Conservation (phyloP, 2,797 vertebrate genomes). For the Bradypodion pumilum region DNA sequence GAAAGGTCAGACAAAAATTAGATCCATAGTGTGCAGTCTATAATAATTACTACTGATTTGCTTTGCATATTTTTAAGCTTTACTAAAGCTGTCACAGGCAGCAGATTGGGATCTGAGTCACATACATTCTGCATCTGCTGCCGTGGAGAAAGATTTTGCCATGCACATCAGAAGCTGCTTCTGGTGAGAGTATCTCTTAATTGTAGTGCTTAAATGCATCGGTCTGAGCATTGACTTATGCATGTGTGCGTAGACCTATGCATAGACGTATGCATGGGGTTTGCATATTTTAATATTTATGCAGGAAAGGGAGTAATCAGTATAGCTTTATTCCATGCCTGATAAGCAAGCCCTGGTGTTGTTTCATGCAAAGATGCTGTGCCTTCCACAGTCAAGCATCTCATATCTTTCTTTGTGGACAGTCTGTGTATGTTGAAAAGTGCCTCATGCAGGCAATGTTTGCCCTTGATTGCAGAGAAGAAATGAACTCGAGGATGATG, state of each 20-base stretch:
- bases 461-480: constrained; percentile 55
- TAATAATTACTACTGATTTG: not conserved
- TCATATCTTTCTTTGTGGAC: not conserved
- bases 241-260: no score
- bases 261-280: no score
- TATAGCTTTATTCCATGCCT: not conserved
- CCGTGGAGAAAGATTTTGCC: not conserved
- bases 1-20: not conserved
- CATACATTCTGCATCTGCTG: no score
- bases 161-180: not conserved
- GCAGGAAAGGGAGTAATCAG: not conserved
- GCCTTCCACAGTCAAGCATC: no score
- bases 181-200: not conserved
- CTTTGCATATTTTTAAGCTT: not conserved
- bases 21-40: not conserved
- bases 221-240: no score
- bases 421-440: not conserved
- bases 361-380: not conserved
- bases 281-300: not conserved
- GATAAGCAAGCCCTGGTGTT: not conserved
- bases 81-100: not conserved
- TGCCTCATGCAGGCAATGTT: not conserved
- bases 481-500: constrained; percentile 72
- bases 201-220: not conserved
- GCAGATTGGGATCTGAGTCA: not conserved